Evolutionary conservation across 2,113 vertebrate species (phyloP).

Genomic region (Clarias macrocephalus): DNA sequence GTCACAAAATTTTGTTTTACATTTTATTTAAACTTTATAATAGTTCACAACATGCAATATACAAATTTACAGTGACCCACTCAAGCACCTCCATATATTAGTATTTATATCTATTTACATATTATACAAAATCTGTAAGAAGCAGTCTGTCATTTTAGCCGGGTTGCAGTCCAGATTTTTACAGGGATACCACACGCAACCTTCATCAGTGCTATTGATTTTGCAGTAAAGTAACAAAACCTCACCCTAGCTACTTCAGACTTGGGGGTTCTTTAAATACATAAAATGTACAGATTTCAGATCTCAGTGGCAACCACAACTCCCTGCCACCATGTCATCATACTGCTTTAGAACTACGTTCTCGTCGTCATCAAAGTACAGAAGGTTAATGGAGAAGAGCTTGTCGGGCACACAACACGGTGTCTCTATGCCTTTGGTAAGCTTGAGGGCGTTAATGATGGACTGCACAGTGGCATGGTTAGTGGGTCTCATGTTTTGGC

Average conservation of each 20-base stretch:
- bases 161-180: not conserved
- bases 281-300: not conserved
- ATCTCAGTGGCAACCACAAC: constrained; percentile 79
- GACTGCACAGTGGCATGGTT: constrained; percentile 84
- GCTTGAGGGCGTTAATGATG: constrained; percentile 81
- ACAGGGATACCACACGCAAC: not conserved
- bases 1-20: constrained; percentile 18
- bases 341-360: constrained; percentile 84
- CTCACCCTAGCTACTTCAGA: not conserved
- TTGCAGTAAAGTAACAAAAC: not conserved
- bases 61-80: constrained; percentile 64
- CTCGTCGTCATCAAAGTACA: constrained; percentile 82
- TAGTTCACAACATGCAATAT: constrained; percentile 66
- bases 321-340: constrained; percentile 82
- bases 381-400: constrained; percentile 81
- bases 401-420: constrained; percentile 84
- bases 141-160: constrained; percentile 12
- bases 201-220: constrained; percentile 36
- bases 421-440: constrained; percentile 72
- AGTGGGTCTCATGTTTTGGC: constrained; percentile 80
- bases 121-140: constrained; percentile 66
- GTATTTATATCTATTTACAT: constrained; percentile 78
- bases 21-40: constrained; percentile 64
- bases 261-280: not conserved
- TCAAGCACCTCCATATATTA: constrained; percentile 74